A percentile compares a stretch with the other conserved stretches of the same genome.
Conservation (phyloP, 2,113 vertebrate species). For the Limnothrissa miodon region DNA sequence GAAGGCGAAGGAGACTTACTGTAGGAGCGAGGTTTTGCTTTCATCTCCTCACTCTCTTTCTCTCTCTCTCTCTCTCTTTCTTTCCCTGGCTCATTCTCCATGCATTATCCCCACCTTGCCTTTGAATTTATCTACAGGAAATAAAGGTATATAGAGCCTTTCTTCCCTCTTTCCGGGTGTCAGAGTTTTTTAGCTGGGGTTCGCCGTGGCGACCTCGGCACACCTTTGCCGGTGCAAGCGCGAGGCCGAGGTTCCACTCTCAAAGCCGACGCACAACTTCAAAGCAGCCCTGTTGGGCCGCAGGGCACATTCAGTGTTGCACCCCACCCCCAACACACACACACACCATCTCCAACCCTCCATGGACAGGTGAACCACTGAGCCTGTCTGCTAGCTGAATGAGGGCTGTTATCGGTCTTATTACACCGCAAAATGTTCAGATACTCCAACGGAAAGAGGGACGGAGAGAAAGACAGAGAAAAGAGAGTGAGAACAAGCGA, state of each 20-base stretch:
- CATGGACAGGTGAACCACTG: background rate
- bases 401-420: background rate
- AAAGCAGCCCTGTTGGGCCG: background rate
- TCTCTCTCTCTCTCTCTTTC: background rate
- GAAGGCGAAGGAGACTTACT: background rate
- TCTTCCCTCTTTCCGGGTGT: background rate
- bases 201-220: background rate
- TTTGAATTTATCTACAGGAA: background rate
- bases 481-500: background rate
- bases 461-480: background rate
- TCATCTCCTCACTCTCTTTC: slow-evolving; percentile 35
- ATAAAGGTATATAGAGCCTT: background rate
- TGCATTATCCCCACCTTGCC: background rate
- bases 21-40: background rate
- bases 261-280: background rate
- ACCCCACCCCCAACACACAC: too few relatives aligned
- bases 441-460: background rate
- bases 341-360: background rate
- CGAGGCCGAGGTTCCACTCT: background rate
- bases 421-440: background rate
- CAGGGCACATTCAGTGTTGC: background rate
- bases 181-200: background rate
- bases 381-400: background rate
- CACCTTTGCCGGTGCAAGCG: background rate
- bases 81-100: background rate